These are phyloP conservation scores for Hirtodrosophila trivittata DNA, from an alignment of 2,888 invertebrate species.

Conservation along the genomic window DNA sequence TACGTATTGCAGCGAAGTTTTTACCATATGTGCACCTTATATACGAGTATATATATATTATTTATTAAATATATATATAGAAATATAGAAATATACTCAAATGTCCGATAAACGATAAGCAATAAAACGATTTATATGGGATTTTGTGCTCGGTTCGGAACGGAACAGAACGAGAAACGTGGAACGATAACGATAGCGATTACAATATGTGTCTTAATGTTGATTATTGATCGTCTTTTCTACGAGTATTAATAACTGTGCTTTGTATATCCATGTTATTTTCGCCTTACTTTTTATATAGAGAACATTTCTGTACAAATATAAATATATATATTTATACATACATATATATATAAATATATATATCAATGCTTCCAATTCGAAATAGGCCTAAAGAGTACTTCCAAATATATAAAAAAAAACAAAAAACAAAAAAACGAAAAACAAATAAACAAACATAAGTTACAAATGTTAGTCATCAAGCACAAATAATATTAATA, in stretches of 20 bases:
- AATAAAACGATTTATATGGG: neutral
- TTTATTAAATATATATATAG: no score
- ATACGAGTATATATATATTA: neutral
- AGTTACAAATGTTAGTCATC: no score
- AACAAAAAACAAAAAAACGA: conserved; percentile 2
- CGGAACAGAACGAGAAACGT: neutral
- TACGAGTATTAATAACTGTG: neutral
- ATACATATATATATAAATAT: neutral
- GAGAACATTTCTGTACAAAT: neutral
- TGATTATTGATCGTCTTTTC: neutral
- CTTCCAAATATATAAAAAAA: conserved; percentile 9
- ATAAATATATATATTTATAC: neutral
- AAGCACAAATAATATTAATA: neutral
- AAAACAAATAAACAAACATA: neutral
- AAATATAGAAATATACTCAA: neutral
- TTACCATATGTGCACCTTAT: neutral
- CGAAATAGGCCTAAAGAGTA: conserved; percentile 3
- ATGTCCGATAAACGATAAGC: neutral
- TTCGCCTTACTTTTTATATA: neutral
- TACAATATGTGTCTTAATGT: neutral
- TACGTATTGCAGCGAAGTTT: neutral
- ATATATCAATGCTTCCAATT: conserved; percentile 20
- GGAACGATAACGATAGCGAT: no score
- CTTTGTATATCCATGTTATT: neutral
- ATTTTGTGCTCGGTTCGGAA: neutral